A percentile compares a stretch with the other conserved stretches of the same genome.
Conservation (phyloP, 1,140 invertebrate genomes). For the Manduca sexta region DNA sequence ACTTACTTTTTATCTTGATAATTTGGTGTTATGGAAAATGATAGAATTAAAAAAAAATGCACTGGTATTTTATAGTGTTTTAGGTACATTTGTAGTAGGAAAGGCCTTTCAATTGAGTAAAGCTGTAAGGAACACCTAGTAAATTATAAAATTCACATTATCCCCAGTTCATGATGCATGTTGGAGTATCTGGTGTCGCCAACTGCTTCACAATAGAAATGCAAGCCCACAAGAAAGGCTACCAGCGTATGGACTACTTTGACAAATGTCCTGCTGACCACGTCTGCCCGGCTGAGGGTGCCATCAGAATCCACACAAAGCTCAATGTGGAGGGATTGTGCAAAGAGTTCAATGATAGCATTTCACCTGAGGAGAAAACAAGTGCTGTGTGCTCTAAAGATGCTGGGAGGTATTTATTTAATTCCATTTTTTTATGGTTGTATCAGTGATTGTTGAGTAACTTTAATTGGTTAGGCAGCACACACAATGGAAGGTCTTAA, state of each 20-base stretch:
- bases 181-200: constrained; percentile 76
- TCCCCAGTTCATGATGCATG: constrained; percentile 77
- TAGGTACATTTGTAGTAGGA: too few species aligned
- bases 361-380: constrained; percentile 17
- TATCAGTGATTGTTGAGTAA: neutral
- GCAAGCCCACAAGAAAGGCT: constrained; percentile 74
- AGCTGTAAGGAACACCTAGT: too few species aligned
- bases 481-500: neutral
- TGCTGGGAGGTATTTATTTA: constrained; percentile 54
- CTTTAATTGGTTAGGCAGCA: neutral
- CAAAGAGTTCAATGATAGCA: constrained; percentile 52
- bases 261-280: constrained; percentile 56
- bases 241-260: constrained; percentile 67
- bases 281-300: constrained; percentile 59
- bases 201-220: constrained; percentile 75
- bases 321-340: constrained; percentile 58
- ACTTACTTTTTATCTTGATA: too few species aligned
- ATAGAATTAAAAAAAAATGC: too few species aligned
- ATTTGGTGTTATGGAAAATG: too few species aligned
- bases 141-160: neutral
- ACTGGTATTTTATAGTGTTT: too few species aligned
- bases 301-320: constrained; percentile 54
- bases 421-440: neutral
- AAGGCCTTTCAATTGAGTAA: too few species aligned
- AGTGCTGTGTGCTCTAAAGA: constrained; percentile 51